phyloP scores from a whole-genome alignment of 1,140 invertebrate genomes.

The Drosophila grimshawi region DNA sequence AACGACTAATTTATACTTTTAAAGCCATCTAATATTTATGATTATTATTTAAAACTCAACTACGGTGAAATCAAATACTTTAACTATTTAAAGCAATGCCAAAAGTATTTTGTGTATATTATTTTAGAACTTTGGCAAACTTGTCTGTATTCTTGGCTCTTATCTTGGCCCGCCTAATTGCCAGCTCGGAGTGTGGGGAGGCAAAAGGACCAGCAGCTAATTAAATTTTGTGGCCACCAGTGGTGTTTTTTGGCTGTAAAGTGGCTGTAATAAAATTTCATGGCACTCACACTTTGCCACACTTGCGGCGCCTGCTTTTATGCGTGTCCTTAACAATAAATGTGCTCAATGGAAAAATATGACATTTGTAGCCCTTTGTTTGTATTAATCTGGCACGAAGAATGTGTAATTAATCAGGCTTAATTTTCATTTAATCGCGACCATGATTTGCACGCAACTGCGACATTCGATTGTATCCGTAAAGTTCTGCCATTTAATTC shows the following conservation, averaged over 20 bases:
- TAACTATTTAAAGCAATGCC: slow-evolving; percentile 1
- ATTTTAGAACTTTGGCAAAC: slow-evolving; percentile 23
- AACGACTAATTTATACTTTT: too few relatives aligned
- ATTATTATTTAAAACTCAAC: too few relatives aligned
- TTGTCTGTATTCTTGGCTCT: slow-evolving; percentile 32
- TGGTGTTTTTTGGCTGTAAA: slow-evolving; percentile 19
- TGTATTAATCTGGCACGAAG: slow-evolving; percentile 53
- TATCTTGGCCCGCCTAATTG: slow-evolving; percentile 47
- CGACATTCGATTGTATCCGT: slow-evolving; percentile 16
- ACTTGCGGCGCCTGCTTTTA: slow-evolving; percentile 35
- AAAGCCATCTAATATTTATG: too few relatives aligned
- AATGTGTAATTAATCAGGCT: slow-evolving; percentile 73
- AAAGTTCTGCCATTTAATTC: slow-evolving; percentile 51
- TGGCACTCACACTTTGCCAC: slow-evolving; percentile 29
- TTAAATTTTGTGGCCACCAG: slow-evolving; percentile 60
- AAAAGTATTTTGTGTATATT: background rate
- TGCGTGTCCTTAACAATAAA: slow-evolving; percentile 61
- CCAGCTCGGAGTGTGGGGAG: background rate
- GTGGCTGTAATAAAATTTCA: slow-evolving; percentile 65
- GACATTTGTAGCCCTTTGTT: slow-evolving; percentile 71
- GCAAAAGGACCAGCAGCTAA: slow-evolving; percentile 31
- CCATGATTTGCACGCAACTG: slow-evolving; percentile 70
- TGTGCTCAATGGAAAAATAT: slow-evolving; percentile 53
- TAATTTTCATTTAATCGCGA: slow-evolving; percentile 76
- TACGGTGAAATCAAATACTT: background rate